Conservation (phyloP, 2,888 invertebrate genomes). For the Andrena minutula region DNA sequence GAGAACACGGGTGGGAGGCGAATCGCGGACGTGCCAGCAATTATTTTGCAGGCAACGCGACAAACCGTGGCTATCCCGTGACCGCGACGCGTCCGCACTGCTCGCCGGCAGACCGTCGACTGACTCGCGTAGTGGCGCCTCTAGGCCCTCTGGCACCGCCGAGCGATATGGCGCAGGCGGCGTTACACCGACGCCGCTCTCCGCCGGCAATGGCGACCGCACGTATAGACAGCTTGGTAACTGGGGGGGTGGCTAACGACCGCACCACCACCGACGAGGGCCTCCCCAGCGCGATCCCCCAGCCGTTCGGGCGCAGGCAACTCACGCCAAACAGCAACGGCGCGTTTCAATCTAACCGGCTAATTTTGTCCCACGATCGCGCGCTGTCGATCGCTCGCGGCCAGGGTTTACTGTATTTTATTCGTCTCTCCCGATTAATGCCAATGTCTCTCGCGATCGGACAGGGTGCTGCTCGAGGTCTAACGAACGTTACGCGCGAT, state of each 20-base stretch:
- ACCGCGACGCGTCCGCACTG: conserved; percentile 76
- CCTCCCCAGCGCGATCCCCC: conserved; percentile 17
- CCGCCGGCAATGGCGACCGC: conserved; percentile 57
- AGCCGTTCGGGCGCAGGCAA: conserved; percentile 65
- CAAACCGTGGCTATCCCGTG: conserved; percentile 23
- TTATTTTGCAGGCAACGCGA: conserved; percentile 58
- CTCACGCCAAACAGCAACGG: conserved; percentile 68
- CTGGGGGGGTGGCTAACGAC: conserved; percentile 29
- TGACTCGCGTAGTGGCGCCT: conserved; percentile 82
- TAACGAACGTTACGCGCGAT: not conserved
- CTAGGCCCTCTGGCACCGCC: conserved; percentile 1
- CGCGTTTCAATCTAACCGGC: conserved; percentile 54
- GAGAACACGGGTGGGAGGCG: conserved; percentile 41
- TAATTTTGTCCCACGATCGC: conserved; percentile 25
- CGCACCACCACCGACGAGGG: conserved; percentile 23
- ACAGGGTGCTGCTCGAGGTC: not conserved
- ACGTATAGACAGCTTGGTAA: conserved; percentile 22
- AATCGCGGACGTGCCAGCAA: conserved; percentile 63
- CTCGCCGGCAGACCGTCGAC: conserved; percentile 83
- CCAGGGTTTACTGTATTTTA: conserved; percentile 26
- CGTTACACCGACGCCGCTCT: conserved; percentile 17
- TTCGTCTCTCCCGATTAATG: conserved; percentile 2
- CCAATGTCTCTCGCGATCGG: too few relatives aligned
- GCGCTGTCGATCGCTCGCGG: conserved; percentile 25
- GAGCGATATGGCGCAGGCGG: conserved; percentile 29